Percentiles rank a stretch among this genome's conserved stretches.
phyloP scores from a whole-genome alignment of 2,888 invertebrate genomes.

The Rhamnusium bicolor region DNA sequence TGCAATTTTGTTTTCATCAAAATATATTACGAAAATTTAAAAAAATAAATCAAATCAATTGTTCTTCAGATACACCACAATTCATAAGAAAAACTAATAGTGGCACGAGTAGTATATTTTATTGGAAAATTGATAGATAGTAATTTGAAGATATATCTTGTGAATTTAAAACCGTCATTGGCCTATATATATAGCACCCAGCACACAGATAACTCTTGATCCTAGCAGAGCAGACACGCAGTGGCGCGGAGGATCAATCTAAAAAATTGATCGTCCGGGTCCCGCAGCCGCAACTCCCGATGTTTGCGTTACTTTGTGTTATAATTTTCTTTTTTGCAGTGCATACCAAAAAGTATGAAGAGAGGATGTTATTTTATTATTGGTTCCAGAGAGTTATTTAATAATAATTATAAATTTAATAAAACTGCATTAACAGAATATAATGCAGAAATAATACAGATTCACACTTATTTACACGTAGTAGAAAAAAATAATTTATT shows the following conservation, averaged over 20 bases:
- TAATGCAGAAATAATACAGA: too few relatives aligned
- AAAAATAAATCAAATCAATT: too few relatives aligned
- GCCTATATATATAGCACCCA: constrained; percentile 44
- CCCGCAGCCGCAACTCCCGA: constrained; percentile 66
- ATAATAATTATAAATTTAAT: too few relatives aligned
- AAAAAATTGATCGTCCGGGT: constrained; percentile 42
- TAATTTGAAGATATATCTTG: not conserved
- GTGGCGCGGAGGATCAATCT: constrained; percentile 51
- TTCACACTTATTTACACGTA: too few relatives aligned
- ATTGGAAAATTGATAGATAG: too few relatives aligned
- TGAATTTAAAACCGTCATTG: constrained; percentile 25
- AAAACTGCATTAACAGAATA: too few relatives aligned
- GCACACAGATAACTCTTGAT: constrained; percentile 69
- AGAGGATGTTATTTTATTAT: constrained; percentile 29
- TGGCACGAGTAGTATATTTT: too few relatives aligned
- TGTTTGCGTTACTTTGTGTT: constrained; percentile 57
- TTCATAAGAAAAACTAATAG: too few relatives aligned
- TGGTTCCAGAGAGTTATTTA: not conserved
- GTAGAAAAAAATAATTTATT: too few relatives aligned
- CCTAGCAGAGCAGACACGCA: constrained; percentile 61
- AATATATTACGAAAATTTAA: too few relatives aligned
- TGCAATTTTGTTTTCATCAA: too few relatives aligned
- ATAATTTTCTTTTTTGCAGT: constrained; percentile 48
- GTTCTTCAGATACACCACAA: too few relatives aligned
- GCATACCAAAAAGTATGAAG: constrained; percentile 25